Evolutionary conservation across 1,140 invertebrate genomes (phyloP), one percentile per base, ranked within the genome.

Genomic region (Neotoxoptera formosana): DNA sequence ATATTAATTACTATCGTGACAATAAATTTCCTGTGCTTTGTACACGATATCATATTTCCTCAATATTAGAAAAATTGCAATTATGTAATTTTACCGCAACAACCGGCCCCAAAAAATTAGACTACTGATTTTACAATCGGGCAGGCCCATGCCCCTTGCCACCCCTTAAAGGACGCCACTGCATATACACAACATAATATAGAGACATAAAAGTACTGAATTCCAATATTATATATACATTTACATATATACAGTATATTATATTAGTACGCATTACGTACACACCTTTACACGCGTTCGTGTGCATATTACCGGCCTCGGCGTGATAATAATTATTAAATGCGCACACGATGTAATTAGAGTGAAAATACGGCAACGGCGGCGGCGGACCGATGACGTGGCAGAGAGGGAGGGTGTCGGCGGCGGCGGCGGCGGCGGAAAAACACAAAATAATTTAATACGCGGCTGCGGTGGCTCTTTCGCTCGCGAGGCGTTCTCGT

Each of bases 361-460:
- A 91, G 90, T 81, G 90, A 91, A 91, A 90, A 91, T 91, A 48
- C 36, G 25, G 4, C 88, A 36, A 30, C 34, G 53, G 30, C 36
- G 23, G 34, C 21, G 47, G 1, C 48, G 47, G 1, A 56, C 9
- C 51, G 48, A 36, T 14, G 47, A 48, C 41, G 56, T 60, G 56
- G 60, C n/a, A n/a, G n/a, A n/a, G n/a, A n/a, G n/a, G 87, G 51
- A 23, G 88, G 48, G 53, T 34, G 88, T 53, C n/a, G n/a, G n/a
- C n/a, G n/a, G n/a, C n/a, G n/a, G n/a, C 25, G 53, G 20, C 30
- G 45, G n/a, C 41, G 67, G 41, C 21, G 90, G 90, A 83, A 92
- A 91, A 92, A 92, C 90, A 92, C 90, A 47, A 81, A 91, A 92
- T 92, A 92, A 92, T 92, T 92, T 92, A 92, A 92, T 92, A 81